phyloP scores from a whole-genome alignment of 2,113 vertebrate species.

The Solea senegalensis region DNA sequence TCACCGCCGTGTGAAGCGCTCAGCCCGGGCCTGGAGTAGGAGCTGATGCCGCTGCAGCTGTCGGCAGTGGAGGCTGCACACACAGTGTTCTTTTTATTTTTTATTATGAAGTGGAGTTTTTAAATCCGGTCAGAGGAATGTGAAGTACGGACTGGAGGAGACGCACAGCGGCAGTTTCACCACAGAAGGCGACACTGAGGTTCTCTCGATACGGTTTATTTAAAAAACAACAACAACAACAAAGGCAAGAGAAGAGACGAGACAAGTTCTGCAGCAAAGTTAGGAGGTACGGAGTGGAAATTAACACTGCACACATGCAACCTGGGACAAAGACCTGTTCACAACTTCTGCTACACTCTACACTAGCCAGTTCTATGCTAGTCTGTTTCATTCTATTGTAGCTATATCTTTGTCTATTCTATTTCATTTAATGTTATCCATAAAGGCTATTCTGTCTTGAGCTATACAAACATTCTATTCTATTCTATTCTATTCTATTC shows the following conservation, averaged over 20 bases:
- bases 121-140: conserved; percentile 50
- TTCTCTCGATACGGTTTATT: neutral
- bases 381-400: neutral
- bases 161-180: conserved; percentile 29
- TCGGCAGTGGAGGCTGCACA: conserved; percentile 2
- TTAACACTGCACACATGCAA: neutral
- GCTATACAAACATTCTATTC: neutral
- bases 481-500: neutral
- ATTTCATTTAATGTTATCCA: neutral
- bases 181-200: conserved; percentile 9
- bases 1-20: conserved; percentile 30
- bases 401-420: neutral
- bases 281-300: conserved; percentile 52
- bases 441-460: neutral
- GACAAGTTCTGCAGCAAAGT: conserved; percentile 38
- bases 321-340: conserved; percentile 11
- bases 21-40: conserved; percentile 31
- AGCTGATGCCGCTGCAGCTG: neutral
- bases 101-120: neutral
- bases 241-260: conserved; percentile 2
- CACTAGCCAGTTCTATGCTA: neutral
- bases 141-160: conserved; percentile 38
- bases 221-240: neutral
- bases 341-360: neutral
- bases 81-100: too few relatives aligned